phyloP scores from a whole-genome alignment of 2,888 invertebrate species.

The Coelinius sp. region DNA sequence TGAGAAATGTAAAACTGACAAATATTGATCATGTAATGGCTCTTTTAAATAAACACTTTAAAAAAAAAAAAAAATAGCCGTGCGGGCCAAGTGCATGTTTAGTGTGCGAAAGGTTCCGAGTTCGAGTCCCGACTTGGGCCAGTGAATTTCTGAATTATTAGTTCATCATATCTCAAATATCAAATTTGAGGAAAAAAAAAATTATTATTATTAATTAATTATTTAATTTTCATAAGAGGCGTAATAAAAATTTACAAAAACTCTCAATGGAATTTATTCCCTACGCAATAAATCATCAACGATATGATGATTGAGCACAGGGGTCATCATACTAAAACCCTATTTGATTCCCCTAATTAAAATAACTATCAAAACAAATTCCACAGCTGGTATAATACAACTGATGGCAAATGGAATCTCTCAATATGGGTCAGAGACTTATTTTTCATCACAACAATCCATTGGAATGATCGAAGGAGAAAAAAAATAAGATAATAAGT shows the following conservation, averaged over 20 bases:
- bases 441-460: not conserved
- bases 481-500: not conserved
- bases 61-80: no score
- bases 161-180: no score
- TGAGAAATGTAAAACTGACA: no score
- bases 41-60: no score
- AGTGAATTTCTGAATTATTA: no score
- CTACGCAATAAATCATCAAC: not conserved
- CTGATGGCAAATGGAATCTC: not conserved
- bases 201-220: no score
- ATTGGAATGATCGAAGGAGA: not conserved
- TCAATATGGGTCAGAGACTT: slow-evolving; percentile 18
- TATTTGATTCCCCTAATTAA: slow-evolving; percentile 26
- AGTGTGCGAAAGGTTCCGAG: no score
- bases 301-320: not conserved
- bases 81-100: no score
- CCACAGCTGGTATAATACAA: slow-evolving; percentile 8
- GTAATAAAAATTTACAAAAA: not conserved
- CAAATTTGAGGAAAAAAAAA: no score
- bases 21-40: no score
- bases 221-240: no score
- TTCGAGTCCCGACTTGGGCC: no score
- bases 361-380: slow-evolving; percentile 36
- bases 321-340: not conserved
- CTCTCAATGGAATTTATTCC: not conserved